These are phyloP conservation scores for Axis porcinus DNA, from an alignment of 2,113 vertebrate genomes.

Conservation along the genomic window DNA sequence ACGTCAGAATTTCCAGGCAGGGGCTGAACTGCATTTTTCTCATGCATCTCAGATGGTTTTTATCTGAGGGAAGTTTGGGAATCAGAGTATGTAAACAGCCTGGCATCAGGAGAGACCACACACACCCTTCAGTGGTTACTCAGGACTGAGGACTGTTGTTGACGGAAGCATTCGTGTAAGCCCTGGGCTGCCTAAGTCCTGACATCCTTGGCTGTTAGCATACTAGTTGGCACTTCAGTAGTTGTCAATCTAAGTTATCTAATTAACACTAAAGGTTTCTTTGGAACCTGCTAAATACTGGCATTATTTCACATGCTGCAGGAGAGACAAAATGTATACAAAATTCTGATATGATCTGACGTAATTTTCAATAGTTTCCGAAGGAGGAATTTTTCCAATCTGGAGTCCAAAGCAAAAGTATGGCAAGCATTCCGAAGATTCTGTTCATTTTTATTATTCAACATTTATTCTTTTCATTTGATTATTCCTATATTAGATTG, in stretches of 20 bases:
- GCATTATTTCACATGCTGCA: background rate
- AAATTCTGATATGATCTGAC: background rate
- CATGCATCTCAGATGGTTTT: background rate
- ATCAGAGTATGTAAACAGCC: background rate
- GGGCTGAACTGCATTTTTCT: background rate
- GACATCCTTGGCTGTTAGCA: background rate
- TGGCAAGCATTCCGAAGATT: background rate
- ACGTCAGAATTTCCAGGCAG: background rate
- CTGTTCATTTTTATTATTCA: background rate
- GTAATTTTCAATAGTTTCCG: background rate
- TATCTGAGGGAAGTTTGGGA: background rate
- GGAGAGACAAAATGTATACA: background rate
- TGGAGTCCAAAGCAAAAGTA: background rate
- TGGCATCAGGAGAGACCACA: background rate
- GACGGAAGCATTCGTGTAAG: background rate
- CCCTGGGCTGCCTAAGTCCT: background rate
- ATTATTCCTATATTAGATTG: background rate
- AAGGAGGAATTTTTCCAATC: background rate
- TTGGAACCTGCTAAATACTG: background rate
- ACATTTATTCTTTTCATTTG: background rate
- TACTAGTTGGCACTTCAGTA: background rate
- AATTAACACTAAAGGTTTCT: conserved; percentile 1
- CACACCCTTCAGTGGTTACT: background rate
- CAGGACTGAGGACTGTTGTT: background rate
- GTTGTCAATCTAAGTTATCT: background rate